Evolutionary conservation across 1,140 invertebrate species (phyloP).

Genomic region (Charaxes varanes): DNA sequence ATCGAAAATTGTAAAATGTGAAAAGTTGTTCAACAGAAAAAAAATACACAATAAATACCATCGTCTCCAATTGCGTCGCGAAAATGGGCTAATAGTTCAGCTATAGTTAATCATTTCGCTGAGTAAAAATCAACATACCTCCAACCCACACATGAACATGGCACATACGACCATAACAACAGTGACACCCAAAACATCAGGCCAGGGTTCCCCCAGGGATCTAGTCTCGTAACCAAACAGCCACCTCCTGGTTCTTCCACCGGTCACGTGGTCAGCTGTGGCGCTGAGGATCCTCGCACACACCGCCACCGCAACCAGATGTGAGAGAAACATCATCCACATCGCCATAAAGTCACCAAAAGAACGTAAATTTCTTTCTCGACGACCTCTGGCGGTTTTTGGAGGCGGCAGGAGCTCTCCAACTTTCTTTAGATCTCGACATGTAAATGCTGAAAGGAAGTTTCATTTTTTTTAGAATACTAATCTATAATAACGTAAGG

Average conservation of each 20-base stretch:
- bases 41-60: too few relatives aligned
- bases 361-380: constrained; percentile 55
- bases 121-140: constrained; percentile 67
- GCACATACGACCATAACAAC: constrained; percentile 79
- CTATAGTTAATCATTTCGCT: too few relatives aligned
- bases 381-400: constrained; percentile 52
- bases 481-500: too few relatives aligned
- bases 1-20: too few relatives aligned
- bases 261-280: constrained; percentile 79
- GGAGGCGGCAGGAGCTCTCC: constrained; percentile 50
- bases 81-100: too few relatives aligned
- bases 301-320: constrained; percentile 77
- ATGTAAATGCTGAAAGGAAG: constrained; percentile 46
- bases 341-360: constrained; percentile 74
- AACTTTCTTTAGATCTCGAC: constrained; percentile 52
- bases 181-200: constrained; percentile 80
- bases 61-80: too few relatives aligned
- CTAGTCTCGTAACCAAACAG: constrained; percentile 73
- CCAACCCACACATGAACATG: constrained; percentile 81
- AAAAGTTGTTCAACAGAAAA: too few relatives aligned
- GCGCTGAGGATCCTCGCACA: constrained; percentile 78
- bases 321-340: constrained; percentile 77
- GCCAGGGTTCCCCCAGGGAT: constrained; percentile 79
- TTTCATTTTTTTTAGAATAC: too few relatives aligned
- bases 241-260: constrained; percentile 75